Evolutionary conservation across 2,888 invertebrate species (phyloP).

Genomic region (Cantharis nigra): DNA sequence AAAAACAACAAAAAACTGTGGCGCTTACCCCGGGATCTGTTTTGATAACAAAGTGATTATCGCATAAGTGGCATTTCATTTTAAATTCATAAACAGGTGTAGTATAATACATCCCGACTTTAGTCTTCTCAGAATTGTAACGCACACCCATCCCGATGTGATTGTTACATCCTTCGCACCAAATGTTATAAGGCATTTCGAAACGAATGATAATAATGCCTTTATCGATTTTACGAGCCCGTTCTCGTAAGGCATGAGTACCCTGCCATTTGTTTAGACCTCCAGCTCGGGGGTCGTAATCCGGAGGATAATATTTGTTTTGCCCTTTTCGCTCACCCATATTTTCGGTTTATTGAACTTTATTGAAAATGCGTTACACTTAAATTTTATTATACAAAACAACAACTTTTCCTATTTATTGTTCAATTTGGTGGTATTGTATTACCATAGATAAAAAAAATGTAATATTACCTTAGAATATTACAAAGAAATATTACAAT

Average conservation of each 20-base stretch:
- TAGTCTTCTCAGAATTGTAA: slow-evolving; percentile 92
- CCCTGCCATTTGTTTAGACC: slow-evolving; percentile 93
- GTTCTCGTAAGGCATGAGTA: slow-evolving; percentile 93
- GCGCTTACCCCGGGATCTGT: slow-evolving; percentile 91
- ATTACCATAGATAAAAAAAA: too few species aligned
- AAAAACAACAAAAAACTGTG: not conserved
- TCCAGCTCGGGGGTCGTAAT: slow-evolving; percentile 94
- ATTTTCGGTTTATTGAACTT: slow-evolving; percentile 47
- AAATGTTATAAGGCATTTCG: slow-evolving; percentile 99
- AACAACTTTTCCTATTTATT: not conserved
- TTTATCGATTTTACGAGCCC: slow-evolving; percentile 92
- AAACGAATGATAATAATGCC: slow-evolving; percentile 96
- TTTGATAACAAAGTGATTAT: slow-evolving; percentile 96
- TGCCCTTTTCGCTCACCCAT: slow-evolving; percentile 99
- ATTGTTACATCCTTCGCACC: slow-evolving; percentile 98
- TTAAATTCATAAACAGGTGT: slow-evolving; percentile 97
- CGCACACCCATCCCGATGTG: slow-evolving; percentile 99
- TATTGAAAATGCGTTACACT: not conserved
- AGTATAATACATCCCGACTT: slow-evolving; percentile 96
- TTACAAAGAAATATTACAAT: too few species aligned
- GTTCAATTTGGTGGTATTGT: not conserved
- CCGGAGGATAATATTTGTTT: slow-evolving; percentile 98
- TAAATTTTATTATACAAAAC: too few species aligned
- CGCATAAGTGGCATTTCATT: slow-evolving; percentile 98
- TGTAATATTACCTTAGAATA: too few species aligned